These are phyloP conservation scores for Sphaerophoria rueppellii DNA, from an alignment of 2,888 invertebrate genomes.

Conservation along the genomic window DNA sequence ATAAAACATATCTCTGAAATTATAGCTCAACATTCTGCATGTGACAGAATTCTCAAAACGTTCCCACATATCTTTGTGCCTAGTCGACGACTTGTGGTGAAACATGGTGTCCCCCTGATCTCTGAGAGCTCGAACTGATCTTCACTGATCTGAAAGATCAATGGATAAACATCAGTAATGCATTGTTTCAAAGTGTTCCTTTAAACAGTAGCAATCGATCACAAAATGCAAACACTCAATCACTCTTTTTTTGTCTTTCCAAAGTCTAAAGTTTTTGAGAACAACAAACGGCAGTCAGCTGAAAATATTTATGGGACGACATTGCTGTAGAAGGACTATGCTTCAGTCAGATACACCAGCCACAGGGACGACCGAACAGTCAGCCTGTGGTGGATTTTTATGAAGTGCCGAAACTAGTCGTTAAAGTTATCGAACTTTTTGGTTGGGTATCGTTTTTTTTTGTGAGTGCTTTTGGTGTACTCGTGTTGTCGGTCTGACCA, in stretches of 20 bases:
- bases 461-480: background rate
- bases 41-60: background rate
- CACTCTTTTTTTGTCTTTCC: background rate
- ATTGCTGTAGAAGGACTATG: constrained; percentile 26
- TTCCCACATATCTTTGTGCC: constrained; percentile 15
- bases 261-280: background rate
- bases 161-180: constrained; percentile 29
- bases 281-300: background rate
- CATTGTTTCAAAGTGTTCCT: constrained; percentile 57
- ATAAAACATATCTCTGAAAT: background rate
- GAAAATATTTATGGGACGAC: background rate
- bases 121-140: background rate
- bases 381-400: constrained; percentile 34
- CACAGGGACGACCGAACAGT: background rate
- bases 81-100: background rate
- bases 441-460: background rate
- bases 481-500: constrained; percentile 30
- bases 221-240: constrained; percentile 51
- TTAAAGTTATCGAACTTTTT: constrained; percentile 54
- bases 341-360: constrained; percentile 13
- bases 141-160: constrained; percentile 26
- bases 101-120: constrained; percentile 6
- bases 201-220: constrained; percentile 62
- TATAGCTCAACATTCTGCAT: constrained; percentile 9
- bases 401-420: constrained; percentile 63